These are phyloP conservation scores for Congeria kusceri DNA, from an alignment of 2,888 invertebrate genomes.

Conservation along the genomic window DNA sequence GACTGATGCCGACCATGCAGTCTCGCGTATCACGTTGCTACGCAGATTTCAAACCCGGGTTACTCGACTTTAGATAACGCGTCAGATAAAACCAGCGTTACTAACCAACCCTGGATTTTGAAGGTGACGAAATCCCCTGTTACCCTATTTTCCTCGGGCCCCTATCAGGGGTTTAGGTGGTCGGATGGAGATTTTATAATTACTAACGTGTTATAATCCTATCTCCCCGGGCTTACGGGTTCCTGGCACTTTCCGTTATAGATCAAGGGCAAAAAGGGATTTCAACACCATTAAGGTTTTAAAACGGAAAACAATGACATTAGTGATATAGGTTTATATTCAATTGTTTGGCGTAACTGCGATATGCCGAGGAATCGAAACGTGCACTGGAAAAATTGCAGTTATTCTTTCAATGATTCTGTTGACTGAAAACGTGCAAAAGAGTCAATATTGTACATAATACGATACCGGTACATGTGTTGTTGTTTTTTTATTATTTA, in stretches of 20 bases:
- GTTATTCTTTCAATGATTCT: too few relatives aligned
- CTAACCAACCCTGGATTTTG: constrained; percentile 59
- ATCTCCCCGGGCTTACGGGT: constrained; percentile 34
- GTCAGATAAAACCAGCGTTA: constrained; percentile 43
- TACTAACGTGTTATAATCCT: constrained; percentile 64
- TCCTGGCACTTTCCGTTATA: constrained; percentile 55
- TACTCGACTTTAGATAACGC: constrained; percentile 36
- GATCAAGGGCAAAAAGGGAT: background rate
- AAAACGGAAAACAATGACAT: too few relatives aligned
- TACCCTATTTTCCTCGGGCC: constrained; percentile 59
- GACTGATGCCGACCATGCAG: background rate
- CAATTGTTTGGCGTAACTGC: too few relatives aligned
- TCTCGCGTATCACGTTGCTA: constrained; percentile 17
- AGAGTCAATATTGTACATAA: too few relatives aligned
- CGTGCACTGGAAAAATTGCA: too few relatives aligned
- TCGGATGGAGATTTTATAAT: constrained; percentile 60
- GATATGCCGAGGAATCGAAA: too few relatives aligned
- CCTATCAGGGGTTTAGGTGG: constrained; percentile 49
- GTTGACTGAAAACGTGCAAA: too few relatives aligned
- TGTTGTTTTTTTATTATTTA: too few relatives aligned
- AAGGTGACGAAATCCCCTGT: constrained; percentile 64
- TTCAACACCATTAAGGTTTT: too few relatives aligned
- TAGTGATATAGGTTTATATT: too few relatives aligned
- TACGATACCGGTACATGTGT: too few relatives aligned
- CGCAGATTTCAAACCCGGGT: constrained; percentile 6